These are phyloP conservation scores for Cassiopea xamachana DNA, from an alignment of 30 jellyfish, hydroid and myxozoan species.

Conservation along the genomic window DNA sequence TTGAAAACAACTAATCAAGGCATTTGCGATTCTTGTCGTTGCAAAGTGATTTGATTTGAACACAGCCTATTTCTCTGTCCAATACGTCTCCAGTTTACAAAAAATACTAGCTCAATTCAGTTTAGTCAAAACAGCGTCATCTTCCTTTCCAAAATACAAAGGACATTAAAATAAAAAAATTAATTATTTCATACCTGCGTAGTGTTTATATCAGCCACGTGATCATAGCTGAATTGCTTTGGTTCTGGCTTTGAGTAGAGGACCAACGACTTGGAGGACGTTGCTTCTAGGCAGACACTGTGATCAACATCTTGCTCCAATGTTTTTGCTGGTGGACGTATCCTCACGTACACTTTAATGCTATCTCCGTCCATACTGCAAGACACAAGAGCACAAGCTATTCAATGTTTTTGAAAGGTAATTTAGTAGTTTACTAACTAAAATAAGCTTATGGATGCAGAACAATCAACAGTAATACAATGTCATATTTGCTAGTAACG, in stretches of 20 bases:
- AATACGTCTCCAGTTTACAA: too few relatives aligned
- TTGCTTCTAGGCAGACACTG: slow-evolving; percentile 93
- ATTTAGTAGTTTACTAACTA: neutral
- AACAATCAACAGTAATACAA: neutral
- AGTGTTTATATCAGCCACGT: slow-evolving; percentile 95
- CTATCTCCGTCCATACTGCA: slow-evolving; percentile 87
- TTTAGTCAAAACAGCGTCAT: too few relatives aligned
- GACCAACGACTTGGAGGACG: slow-evolving; percentile 80
- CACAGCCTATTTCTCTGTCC: too few relatives aligned
- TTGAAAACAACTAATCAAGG: too few relatives aligned
- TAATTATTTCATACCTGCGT: slow-evolving; percentile 78
- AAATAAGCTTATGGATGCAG: neutral
- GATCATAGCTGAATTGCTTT: slow-evolving; percentile 90
- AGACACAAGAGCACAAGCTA: neutral
- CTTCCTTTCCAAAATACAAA: too few relatives aligned
- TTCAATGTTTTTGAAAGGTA: too few relatives aligned
- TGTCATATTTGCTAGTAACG: neutral
- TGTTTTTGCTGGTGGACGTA: slow-evolving; percentile 91
- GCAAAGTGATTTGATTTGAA: too few relatives aligned
- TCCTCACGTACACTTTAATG: slow-evolving; percentile 93
- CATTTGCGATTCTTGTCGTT: too few relatives aligned
- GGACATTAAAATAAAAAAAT: neutral
- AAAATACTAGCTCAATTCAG: too few relatives aligned
- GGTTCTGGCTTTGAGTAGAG: slow-evolving; percentile 97
- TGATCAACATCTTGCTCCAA: slow-evolving; percentile 84